These are phyloP conservation scores for Nesogale talazaci DNA, from an alignment of 2,113 vertebrate species.

Conservation along the genomic window DNA sequence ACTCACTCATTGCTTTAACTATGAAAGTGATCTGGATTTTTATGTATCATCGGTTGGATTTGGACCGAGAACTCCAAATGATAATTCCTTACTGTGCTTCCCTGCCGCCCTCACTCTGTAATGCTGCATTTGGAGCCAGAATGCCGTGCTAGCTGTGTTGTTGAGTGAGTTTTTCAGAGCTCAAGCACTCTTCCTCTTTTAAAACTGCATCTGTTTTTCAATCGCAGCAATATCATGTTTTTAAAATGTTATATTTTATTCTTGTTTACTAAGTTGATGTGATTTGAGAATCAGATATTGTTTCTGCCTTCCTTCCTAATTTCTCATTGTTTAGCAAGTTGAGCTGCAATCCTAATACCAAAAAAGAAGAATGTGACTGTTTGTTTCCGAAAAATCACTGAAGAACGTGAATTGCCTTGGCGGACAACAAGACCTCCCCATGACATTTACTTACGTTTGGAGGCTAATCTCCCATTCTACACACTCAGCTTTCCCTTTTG, in stretches of 20 bases:
- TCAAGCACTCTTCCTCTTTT: background rate
- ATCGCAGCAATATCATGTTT: too few relatives aligned
- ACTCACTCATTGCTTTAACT: constrained; percentile 32
- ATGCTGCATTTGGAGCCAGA: constrained; percentile 24
- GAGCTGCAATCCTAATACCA: background rate
- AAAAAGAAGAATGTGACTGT: background rate
- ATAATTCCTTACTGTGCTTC: constrained; percentile 24
- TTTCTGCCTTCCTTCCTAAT: background rate
- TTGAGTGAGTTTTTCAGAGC: constrained; percentile 37
- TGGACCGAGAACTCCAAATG: constrained; percentile 11
- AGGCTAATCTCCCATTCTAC: background rate
- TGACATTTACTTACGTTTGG: background rate
- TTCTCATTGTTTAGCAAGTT: background rate
- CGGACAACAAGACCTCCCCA: background rate
- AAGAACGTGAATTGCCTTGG: background rate
- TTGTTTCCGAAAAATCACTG: background rate
- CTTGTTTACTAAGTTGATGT: too few relatives aligned
- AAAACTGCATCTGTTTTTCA: too few relatives aligned
- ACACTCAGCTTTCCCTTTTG: background rate
- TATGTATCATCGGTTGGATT: constrained; percentile 42
- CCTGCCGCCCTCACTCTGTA: background rate
- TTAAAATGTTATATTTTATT: too few relatives aligned
- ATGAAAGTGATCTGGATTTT: constrained; percentile 48
- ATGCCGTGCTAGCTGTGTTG: background rate
- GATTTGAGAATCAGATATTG: background rate